Percentiles rank a stretch among this genome's conserved stretches.
Conservation (phyloP, 2,113 vertebrate genomes). For the Phalacrocorax carbo region DNA sequence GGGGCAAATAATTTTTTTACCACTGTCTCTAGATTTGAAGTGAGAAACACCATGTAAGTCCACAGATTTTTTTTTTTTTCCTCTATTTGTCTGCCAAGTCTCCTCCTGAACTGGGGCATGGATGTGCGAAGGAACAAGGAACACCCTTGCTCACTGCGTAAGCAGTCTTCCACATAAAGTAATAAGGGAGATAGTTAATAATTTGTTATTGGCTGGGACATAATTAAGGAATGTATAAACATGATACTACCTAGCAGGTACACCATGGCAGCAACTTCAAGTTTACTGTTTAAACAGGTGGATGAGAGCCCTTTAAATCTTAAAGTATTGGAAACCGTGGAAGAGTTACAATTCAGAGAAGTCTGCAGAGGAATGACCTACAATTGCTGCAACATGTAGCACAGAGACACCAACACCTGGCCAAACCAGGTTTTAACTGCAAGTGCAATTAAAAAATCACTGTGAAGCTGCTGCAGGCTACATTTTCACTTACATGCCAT, state of each 20-base stretch:
- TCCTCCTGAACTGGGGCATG: not conserved
- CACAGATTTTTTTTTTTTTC: not conserved
- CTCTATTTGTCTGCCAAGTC: not conserved
- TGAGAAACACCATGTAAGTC: not conserved
- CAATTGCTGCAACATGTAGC: not conserved
- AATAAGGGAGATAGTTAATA: not conserved
- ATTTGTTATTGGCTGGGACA: not conserved
- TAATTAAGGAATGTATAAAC: not conserved
- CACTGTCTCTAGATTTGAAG: not conserved
- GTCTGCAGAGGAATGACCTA: not conserved
- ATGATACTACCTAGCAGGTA: not conserved
- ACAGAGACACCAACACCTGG: not conserved
- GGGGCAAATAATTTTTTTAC: not conserved
- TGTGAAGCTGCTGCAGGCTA: not conserved
- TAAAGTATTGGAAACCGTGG: not conserved
- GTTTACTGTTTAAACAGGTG: not conserved
- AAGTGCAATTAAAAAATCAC: not conserved
- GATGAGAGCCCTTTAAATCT: not conserved
- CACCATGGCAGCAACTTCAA: not conserved
- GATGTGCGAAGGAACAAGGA: not conserved
- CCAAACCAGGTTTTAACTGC: not conserved
- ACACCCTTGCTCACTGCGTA: not conserved
- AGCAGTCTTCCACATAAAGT: not conserved
- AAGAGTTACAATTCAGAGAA: not conserved
- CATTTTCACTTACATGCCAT: fast-evolving